Base-by-base conservation (phyloP, 2,113 vertebrate species). In the Cathartes aura region DNA sequence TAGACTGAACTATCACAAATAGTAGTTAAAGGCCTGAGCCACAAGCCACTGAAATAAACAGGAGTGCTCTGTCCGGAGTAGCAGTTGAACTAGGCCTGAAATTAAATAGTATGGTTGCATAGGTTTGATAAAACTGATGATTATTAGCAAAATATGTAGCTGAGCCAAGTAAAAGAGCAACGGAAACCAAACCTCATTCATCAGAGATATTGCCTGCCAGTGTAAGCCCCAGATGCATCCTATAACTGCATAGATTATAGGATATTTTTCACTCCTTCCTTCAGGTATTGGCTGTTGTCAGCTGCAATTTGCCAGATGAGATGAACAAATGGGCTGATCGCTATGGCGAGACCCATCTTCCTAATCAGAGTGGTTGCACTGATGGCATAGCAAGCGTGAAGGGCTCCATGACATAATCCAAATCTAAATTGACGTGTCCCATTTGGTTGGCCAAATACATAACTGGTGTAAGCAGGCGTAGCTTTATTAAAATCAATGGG, bases 221-320 rank as follows among this genome's bases (percentile, higher is more conserved):
- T 7, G 58, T 74, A 84, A 87, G 76, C 56, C 60, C 36, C 80
- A 76, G 81, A 73, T 73, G 32, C 48, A 58, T 67, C 43, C 76
- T 60, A 5, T 43, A 63, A 62, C 58, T 13, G 26, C 11, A 3
- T n/a, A 66, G 74, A 66, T 73, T 85, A 73, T 34, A 38, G 81
- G 84, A 60, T 56, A 66, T 94, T 96, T 96, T 96, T 91, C 91
- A 60, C 71, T 87, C 58, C 62, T 84, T 93, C 52, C 63, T 90
- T 96, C 94, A 90, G 84, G 42, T 96, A 8, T 62, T 82, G 73
- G 70, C 81, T 84, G 17, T 81, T 91, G 84, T 85, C 73, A 85
- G 70, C 84, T 72, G 89, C 81, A 85, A 0, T 95, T 87, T 95
- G 84, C 87, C 81, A 70, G 70, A 18, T 0, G 26, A 87, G 84